These are phyloP conservation scores for Pelodiscus sinensis DNA, from an alignment of 2,113 vertebrate species.

Conservation along the genomic window DNA sequence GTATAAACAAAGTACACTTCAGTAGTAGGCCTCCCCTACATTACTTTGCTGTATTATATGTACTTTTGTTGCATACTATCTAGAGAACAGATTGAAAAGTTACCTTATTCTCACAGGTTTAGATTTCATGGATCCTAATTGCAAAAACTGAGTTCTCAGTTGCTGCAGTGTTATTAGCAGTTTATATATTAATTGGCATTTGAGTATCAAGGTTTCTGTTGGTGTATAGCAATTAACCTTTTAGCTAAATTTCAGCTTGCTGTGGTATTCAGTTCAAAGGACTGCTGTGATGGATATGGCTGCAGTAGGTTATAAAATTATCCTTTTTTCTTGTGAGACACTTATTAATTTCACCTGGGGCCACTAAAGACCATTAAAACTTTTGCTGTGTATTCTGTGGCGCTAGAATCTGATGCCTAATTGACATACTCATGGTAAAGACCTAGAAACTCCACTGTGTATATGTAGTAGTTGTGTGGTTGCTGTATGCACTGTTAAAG, in stretches of 20 bases:
- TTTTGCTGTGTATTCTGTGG: neutral
- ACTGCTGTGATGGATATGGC: accelerated
- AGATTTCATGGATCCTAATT: neutral
- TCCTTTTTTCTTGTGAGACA: neutral
- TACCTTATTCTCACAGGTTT: neutral
- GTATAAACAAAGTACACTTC: accelerated
- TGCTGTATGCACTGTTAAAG: neutral
- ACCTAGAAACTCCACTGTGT: neutral
- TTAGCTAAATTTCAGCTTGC: constrained; percentile 4
- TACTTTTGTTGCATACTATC: neutral
- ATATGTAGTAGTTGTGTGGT: neutral
- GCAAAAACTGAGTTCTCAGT: constrained; percentile 1
- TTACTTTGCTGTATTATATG: neutral
- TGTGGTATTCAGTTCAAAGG: neutral
- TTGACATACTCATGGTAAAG: neutral
- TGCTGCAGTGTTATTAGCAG: neutral
- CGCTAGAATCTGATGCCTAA: neutral
- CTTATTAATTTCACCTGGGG: neutral
- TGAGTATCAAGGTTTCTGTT: neutral
- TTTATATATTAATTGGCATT: neutral
- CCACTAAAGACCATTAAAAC: neutral
- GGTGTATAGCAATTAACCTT: neutral
- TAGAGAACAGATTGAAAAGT: neutral
- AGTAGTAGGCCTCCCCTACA: neutral
- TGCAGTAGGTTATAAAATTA: neutral